Base-by-base conservation (phyloP, 2,888 invertebrate genomes). In the Yponomeuta cagnagella region DNA sequence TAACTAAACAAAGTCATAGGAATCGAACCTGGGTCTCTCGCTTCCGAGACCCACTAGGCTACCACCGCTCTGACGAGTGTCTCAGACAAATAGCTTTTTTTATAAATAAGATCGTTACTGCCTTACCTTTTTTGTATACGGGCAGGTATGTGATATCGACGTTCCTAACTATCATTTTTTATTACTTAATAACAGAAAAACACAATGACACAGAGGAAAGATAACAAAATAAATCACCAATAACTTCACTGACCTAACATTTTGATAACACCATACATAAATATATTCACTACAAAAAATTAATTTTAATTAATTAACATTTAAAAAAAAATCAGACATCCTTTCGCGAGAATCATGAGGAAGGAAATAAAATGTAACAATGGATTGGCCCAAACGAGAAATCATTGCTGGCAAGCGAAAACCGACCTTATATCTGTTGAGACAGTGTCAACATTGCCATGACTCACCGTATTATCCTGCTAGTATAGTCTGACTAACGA, bases 401-500 rank as follows among this genome's bases (percentile, higher is more conserved):
- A 12, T 9, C 12, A 15, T 15, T 12, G 15, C 5, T 58, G 52
- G 15, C 52, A 58, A 58, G 15, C 52, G 15, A 12, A 58, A 58
- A 58, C 15, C 2, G 52, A 6, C 12, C 12, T 58, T 58, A 15
- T 3, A 58, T 15, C 10, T 10, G 5, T 31, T 2, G 2, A 2
- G 31, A 33, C n/a, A 65, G 65, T 30, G 30, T 65, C 10, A 6
- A 33, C 6, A 30, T 65, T 65, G 10, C 33, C 4, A 10, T 31
- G 65, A 65, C 30, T 65, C 33, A 65, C 30, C 30, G 1, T 1
- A 33, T 31, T 65, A 65, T 31, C 30, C 30, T 31, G 31, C 12
- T 65, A 30, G n/a, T 65, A 65, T 65, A 65, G 65, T 65, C 65
- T 30, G 65, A 65, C 33, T 31, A 65, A 65, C n/a, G 31, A 31